Percentiles rank a stretch among this genome's conserved stretches.
These are phyloP conservation scores for Pogona vitticeps DNA, from an alignment of 2,113 vertebrate species.

Conservation along the genomic window DNA sequence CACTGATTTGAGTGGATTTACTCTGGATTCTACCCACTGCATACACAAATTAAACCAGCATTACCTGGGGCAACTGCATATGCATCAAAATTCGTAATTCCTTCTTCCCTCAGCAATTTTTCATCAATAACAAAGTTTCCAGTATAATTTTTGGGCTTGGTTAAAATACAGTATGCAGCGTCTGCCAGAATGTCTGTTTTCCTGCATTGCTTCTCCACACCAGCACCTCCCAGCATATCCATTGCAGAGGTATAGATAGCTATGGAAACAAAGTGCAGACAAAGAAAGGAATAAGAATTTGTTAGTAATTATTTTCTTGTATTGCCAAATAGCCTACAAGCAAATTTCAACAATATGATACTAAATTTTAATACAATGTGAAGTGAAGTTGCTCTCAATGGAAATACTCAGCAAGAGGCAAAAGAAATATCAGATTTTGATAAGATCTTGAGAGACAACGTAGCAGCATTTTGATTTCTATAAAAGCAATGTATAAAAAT, in stretches of 20 bases:
- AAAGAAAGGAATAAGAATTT: not conserved
- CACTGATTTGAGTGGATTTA: not conserved
- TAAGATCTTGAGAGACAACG: too few relatives aligned
- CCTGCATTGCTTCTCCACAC: conserved; percentile 88
- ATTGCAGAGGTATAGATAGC: conserved; percentile 94
- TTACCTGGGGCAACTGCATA: conserved; percentile 94
- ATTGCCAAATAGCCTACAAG: not conserved
- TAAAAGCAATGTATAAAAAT: too few relatives aligned
- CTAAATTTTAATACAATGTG: not conserved
- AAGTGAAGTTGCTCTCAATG: not conserved
- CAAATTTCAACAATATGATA: not conserved
- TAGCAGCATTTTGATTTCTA: too few relatives aligned
- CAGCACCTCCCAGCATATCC: conserved; percentile 92
- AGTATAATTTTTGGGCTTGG: conserved; percentile 84
- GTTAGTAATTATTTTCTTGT: not conserved
- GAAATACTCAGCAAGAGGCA: not conserved
- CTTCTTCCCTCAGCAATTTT: conserved; percentile 85
- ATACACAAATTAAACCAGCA: not conserved
- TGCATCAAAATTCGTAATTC: conserved; percentile 85
- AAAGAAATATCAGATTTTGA: too few relatives aligned
- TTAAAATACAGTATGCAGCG: conserved; percentile 91
- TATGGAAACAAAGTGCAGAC: conserved; percentile 54
- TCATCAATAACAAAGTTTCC: conserved; percentile 95
- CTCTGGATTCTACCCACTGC: not conserved
- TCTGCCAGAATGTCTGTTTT: conserved; percentile 93